Evolutionary conservation across 2,888 invertebrate species (phyloP).

Genomic region (Colostygia pectinataria): DNA sequence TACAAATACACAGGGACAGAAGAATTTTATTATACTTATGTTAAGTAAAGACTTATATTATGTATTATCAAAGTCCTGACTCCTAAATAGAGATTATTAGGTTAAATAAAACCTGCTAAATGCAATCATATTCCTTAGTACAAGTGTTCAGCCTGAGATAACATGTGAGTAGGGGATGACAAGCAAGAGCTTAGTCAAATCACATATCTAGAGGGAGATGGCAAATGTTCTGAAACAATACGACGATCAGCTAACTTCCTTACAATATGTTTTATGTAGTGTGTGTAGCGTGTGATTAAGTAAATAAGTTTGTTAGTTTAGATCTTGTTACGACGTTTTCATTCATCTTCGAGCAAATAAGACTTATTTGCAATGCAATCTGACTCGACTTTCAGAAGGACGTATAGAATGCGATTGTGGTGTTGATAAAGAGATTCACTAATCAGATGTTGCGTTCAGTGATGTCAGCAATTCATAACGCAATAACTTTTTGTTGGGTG

Average conservation of each 20-base stretch:
- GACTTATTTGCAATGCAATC: slow-evolving; percentile 4
- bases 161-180: slow-evolving; percentile 5
- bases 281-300: slow-evolving; percentile 3
- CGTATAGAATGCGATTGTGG: slow-evolving; percentile 1
- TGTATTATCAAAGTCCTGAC: too few relatives aligned
- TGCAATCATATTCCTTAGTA: not conserved
- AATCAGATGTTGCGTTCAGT: slow-evolving; percentile 6
- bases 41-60: too few relatives aligned
- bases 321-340: not conserved
- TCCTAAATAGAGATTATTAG: too few relatives aligned
- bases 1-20: too few relatives aligned
- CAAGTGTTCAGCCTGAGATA: slow-evolving; percentile 15
- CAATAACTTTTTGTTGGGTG: too few relatives aligned
- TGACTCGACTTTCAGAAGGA: slow-evolving; percentile 17
- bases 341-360: not conserved
- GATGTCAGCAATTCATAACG: too few relatives aligned
- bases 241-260: not conserved
- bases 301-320: not conserved
- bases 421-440: slow-evolving; percentile 12
- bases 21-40: too few relatives aligned
- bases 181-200: not conserved
- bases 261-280: too few relatives aligned
- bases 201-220: too few relatives aligned
- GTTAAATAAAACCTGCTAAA: not conserved
- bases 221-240: too few relatives aligned